These are phyloP conservation scores for Onthophagus sagittarius DNA, from an alignment of 2,888 invertebrate genomes.

Conservation along the genomic window DNA sequence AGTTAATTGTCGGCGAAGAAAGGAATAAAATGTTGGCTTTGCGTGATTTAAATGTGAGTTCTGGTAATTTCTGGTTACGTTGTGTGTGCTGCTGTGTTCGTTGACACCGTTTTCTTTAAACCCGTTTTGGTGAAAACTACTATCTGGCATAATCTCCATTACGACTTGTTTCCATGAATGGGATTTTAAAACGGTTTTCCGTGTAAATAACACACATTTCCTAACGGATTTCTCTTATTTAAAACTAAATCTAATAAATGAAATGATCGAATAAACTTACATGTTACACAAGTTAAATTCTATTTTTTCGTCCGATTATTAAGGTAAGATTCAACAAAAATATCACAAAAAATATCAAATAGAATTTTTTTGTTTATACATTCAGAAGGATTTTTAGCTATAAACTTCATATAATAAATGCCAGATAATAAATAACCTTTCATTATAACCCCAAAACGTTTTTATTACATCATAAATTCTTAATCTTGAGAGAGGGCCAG, in stretches of 20 bases:
- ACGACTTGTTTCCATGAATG: neutral
- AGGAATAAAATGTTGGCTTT: neutral
- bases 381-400: no score
- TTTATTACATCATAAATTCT: no score
- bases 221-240: neutral
- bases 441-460: no score
- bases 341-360: no score
- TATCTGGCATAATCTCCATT: neutral
- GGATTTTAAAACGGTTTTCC: neutral
- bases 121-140: neutral
- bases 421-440: no score
- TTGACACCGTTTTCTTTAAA: neutral
- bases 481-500: no score
- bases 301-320: no score
- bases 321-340: no score
- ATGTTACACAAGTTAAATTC: no score
- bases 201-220: neutral
- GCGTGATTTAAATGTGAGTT: neutral
- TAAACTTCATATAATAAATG: no score
- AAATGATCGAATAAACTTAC: no score
- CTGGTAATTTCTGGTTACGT: neutral
- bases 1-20: neutral
- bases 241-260: neutral
- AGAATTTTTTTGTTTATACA: no score
- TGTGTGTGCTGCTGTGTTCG: neutral